phyloP scores from a whole-genome alignment of 1,140 invertebrate genomes.

The Formica selysi region DNA sequence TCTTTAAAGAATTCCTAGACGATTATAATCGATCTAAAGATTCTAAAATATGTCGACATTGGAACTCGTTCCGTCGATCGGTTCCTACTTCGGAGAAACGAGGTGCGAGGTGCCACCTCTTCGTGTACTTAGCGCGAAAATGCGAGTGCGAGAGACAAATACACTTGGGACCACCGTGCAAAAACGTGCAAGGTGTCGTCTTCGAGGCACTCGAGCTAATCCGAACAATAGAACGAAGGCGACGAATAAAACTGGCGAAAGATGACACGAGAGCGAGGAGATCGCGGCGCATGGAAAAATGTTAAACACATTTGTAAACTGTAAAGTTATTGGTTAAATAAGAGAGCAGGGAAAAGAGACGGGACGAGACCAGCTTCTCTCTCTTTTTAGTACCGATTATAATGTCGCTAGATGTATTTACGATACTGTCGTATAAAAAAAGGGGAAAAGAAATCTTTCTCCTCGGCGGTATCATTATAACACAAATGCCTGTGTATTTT shows the following conservation, averaged over 20 bases:
- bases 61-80: conserved; percentile 46
- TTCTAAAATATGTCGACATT: background rate
- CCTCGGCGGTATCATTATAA: conserved; percentile 73
- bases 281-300: conserved; percentile 19
- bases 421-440: conserved; percentile 64
- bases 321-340: conserved; percentile 68
- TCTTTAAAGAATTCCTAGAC: conserved; percentile 15
- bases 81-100: conserved; percentile 32
- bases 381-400: conserved; percentile 76
- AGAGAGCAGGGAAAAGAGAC: conserved; percentile 46
- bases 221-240: background rate
- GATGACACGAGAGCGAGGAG: conserved; percentile 12
- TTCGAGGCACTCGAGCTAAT: conserved; percentile 44
- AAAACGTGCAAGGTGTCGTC: conserved; percentile 69
- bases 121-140: conserved; percentile 37
- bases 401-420: conserved; percentile 76
- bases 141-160: conserved; percentile 54
- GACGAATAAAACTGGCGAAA: background rate
- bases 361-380: conserved; percentile 72
- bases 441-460: conserved; percentile 36
- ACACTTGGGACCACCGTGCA: conserved; percentile 74
- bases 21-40: background rate
- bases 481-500: conserved; percentile 78
- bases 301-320: conserved; percentile 58
- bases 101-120: conserved; percentile 16